A percentile compares a stretch with the other conserved stretches of the same genome.
These are phyloP conservation scores for Nomada flava DNA, from an alignment of 2,888 invertebrate species.

Conservation along the genomic window DNA sequence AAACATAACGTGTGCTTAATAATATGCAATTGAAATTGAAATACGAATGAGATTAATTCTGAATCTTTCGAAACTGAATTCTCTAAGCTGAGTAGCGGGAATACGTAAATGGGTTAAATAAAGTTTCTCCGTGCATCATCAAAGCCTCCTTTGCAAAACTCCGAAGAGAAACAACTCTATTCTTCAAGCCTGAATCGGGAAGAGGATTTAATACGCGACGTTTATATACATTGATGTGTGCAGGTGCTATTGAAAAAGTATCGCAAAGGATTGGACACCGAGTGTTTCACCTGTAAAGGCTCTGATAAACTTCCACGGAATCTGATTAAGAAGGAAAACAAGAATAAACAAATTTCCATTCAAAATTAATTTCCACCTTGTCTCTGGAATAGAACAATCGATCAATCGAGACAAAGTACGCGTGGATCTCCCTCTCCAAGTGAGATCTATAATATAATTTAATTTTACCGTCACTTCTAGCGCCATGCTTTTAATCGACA, in stretches of 20 bases:
- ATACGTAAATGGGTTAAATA: neutral
- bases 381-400: neutral
- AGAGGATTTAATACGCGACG: constrained; percentile 15
- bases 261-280: constrained; percentile 35
- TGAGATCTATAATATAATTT: neutral
- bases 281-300: constrained; percentile 1
- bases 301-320: constrained; percentile 6
- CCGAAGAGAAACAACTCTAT: neutral
- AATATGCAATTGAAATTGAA: neutral
- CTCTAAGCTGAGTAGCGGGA: neutral
- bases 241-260: constrained; percentile 10
- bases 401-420: constrained; percentile 5
- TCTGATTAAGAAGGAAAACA: neutral
- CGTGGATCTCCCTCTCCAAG: neutral
- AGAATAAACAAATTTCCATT: constrained; percentile 7
- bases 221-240: constrained; percentile 6
- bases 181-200: neutral
- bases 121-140: neutral
- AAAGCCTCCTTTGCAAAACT: neutral
- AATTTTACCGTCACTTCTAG: no score
- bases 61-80: neutral
- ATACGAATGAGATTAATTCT: neutral
- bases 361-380: neutral
- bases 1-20: no score
- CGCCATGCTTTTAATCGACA: neutral